These are phyloP conservation scores for Mormyrops boulengeri DNA, from an alignment of 2,797 vertebrate species.

Conservation along the genomic window DNA sequence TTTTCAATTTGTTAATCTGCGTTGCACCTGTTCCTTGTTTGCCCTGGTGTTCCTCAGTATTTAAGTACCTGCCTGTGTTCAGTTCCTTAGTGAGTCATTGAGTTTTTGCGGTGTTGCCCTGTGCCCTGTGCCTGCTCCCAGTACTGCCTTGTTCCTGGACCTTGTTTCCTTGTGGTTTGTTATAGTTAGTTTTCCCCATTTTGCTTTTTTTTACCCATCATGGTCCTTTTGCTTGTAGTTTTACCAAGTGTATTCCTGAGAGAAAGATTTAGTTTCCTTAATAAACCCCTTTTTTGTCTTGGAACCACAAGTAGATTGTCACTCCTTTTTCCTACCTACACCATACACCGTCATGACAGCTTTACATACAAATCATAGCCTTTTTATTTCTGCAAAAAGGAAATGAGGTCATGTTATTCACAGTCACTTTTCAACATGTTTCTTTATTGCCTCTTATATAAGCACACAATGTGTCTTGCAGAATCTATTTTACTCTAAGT, in stretches of 20 bases:
- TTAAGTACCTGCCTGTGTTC: neutral
- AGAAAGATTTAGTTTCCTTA: neutral
- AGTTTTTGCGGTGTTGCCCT: neutral
- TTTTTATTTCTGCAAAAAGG: neutral
- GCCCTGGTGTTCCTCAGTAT: neutral
- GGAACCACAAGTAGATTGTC: neutral
- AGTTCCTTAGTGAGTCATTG: neutral
- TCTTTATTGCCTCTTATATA: neutral
- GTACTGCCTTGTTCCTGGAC: neutral
- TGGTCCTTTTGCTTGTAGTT: neutral
- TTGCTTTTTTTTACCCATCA: neutral
- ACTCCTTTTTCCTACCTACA: neutral
- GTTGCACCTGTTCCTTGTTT: neutral
- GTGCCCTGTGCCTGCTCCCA: neutral
- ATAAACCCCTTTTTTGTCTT: neutral
- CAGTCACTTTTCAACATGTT: neutral
- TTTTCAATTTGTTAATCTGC: neutral
- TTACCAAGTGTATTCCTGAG: neutral
- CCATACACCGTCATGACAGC: neutral
- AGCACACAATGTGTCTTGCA: neutral
- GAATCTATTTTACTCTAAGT: neutral
- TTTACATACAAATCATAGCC: neutral
- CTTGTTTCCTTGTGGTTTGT: neutral
- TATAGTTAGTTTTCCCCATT: neutral
- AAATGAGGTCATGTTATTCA: conserved; percentile 4